These are phyloP conservation scores for Narcine bancroftii DNA, from an alignment of 2,113 vertebrate species.

Conservation along the genomic window DNA sequence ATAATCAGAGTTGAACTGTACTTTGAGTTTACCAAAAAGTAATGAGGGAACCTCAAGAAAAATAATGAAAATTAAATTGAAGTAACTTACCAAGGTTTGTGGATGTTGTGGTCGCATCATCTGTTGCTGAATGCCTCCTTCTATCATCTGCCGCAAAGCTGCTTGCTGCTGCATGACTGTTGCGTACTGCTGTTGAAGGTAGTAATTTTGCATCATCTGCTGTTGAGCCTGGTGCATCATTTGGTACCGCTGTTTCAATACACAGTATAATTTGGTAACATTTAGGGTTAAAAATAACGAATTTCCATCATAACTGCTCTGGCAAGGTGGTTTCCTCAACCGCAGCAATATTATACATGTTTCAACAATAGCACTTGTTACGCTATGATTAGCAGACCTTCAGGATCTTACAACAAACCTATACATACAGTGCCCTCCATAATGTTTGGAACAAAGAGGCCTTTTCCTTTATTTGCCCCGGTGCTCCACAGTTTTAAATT, in stretches of 20 bases:
- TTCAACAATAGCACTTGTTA: not conserved
- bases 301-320: not conserved
- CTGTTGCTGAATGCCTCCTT: slow-evolving; percentile 16
- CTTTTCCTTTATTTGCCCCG: too few species aligned
- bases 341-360: not conserved
- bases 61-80: not conserved
- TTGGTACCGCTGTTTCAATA: slow-evolving; percentile 42
- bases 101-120: not conserved
- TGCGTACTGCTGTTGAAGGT: slow-evolving; percentile 56
- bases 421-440: not conserved
- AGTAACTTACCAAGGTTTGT: not conserved
- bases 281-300: not conserved
- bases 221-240: slow-evolving; percentile 46
- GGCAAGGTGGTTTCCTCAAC: not conserved
- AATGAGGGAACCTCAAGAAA: not conserved
- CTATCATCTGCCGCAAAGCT: slow-evolving; percentile 41
- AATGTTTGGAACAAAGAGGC: not conserved
- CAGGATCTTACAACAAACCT: not conserved
- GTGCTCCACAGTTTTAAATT: too few species aligned
- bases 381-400: not conserved
- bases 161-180: slow-evolving; percentile 49
- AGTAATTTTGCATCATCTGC: slow-evolving; percentile 64
- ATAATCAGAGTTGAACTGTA: too few species aligned
- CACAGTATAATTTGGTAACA: not conserved
- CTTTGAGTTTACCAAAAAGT: not conserved